These are phyloP conservation scores for Podotricha telesiphe DNA, from an alignment of 2,888 invertebrate genomes.

Conservation along the genomic window DNA sequence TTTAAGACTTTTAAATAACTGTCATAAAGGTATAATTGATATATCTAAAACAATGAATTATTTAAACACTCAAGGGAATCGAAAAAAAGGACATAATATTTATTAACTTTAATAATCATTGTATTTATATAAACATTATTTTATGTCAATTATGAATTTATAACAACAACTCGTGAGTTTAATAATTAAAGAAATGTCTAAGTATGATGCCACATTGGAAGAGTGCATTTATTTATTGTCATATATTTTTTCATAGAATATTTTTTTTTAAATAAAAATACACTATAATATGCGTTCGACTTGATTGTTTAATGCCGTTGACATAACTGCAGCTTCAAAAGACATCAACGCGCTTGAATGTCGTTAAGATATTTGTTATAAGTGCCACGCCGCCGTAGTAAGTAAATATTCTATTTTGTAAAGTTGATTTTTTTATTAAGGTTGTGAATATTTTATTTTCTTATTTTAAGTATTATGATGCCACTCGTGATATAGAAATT, in stretches of 20 bases:
- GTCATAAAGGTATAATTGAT: not conserved
- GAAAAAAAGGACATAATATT: not conserved
- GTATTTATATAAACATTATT: not conserved
- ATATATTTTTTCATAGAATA: not conserved
- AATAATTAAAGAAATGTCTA: not conserved
- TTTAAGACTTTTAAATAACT: slow-evolving; percentile 34
- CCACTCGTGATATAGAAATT: not conserved
- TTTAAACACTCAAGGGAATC: not conserved
- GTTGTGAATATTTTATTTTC: not conserved
- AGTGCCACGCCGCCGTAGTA: not conserved
- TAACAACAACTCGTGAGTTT: not conserved
- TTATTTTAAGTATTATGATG: not conserved
- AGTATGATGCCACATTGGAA: not conserved
- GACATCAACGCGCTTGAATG: slow-evolving; percentile 54
- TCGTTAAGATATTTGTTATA: slow-evolving; percentile 10
- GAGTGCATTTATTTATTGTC: not conserved
- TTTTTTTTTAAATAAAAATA: not conserved
- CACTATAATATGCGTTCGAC: not conserved
- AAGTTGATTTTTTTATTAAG: not conserved
- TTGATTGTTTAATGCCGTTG: slow-evolving; percentile 15
- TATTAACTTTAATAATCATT: not conserved
- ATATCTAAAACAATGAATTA: not conserved
- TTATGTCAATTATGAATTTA: not conserved
- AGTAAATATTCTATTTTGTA: slow-evolving; percentile 13
- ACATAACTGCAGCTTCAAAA: slow-evolving; percentile 46